Base-by-base conservation (phyloP, 2,888 invertebrate species). In the Torymus texanus region DNA sequence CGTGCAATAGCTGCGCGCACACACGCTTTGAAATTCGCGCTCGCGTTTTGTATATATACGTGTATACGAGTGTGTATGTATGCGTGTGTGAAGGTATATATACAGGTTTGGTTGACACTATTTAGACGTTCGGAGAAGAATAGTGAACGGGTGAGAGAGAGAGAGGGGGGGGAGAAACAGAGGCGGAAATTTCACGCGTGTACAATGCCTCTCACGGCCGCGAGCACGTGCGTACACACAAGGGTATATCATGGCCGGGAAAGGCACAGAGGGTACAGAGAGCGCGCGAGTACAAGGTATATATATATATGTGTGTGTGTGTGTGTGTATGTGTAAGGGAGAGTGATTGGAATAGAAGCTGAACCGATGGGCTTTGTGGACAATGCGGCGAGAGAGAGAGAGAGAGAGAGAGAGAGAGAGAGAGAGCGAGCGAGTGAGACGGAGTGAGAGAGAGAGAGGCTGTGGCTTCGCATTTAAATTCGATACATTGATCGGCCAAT, bases 391-490 rank as follows among this genome's bases (percentile, higher is more conserved):
- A 29, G 18, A 13, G 11, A 75, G 68, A 70, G 73, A 18, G 62
- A 62, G 59, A 77, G 67, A 14, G 75, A 61, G 41, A 55, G 65
- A 58, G 63, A 59, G 75, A 80, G 81, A 78, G 82, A 21, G 21
- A 21, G 1, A 2, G 2, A 21, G 21, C 2, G 21, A 58, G 63
- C 62, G 75, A 80, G 81, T 79, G 82, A 21, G 21, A 21, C 21
- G 21, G 2, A 21, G 21, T 21, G 21, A 21, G 21, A 21, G 21
- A 21, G 21, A 21, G 21, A 21, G 68, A 67, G 63, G 53, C 66
- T 70, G 75, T 18, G 77, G 71, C 65, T 71, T 75, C 61, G 74
- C 75, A 79, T 79, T 79, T 75, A 75, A 79, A 79, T 79, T 75
- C 71, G 79, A 79, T 67, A 75, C 72, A 79, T 71, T 67, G 72